phyloP scores from a whole-genome alignment of 23 tunicate genomes.

The Styela plicata region DNA sequence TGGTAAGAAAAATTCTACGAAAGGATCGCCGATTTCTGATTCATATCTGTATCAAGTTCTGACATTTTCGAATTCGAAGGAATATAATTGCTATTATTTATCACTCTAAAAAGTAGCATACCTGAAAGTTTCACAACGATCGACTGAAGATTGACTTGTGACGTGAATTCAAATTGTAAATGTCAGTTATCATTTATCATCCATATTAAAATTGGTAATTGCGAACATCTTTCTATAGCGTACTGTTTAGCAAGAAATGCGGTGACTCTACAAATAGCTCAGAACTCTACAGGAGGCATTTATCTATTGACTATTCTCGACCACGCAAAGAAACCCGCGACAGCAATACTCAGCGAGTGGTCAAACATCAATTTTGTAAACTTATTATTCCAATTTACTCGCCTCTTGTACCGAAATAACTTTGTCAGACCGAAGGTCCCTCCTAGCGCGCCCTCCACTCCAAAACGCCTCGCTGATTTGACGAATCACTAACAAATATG shows the following conservation, averaged over 20 bases:
- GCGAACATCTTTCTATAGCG: not conserved
- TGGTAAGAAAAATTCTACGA: no score
- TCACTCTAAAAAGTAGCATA: no score
- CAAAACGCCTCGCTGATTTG: not conserved
- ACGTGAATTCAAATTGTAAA: not conserved
- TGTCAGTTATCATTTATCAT: not conserved
- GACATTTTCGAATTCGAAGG: no score
- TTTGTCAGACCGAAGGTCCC: not conserved
- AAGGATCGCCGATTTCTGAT: no score
- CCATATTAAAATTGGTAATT: not conserved
- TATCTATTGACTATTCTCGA: not conserved
- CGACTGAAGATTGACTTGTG: not conserved
- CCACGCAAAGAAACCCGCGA: not conserved
- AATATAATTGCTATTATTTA: no score
- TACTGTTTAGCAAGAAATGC: not conserved
- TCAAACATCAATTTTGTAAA: not conserved
- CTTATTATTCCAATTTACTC: not conserved
- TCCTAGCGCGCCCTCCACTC: slow-evolving; percentile 1
- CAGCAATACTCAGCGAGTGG: not conserved
- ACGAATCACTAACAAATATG: not conserved
- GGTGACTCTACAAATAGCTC: not conserved
- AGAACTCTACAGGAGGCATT: not conserved
- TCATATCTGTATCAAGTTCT: no score
- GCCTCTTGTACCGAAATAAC: not conserved
- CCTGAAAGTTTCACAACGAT: no score